phyloP scores from a whole-genome alignment of 2,797 vertebrate genomes.

The Myotis daubentonii region DNA sequence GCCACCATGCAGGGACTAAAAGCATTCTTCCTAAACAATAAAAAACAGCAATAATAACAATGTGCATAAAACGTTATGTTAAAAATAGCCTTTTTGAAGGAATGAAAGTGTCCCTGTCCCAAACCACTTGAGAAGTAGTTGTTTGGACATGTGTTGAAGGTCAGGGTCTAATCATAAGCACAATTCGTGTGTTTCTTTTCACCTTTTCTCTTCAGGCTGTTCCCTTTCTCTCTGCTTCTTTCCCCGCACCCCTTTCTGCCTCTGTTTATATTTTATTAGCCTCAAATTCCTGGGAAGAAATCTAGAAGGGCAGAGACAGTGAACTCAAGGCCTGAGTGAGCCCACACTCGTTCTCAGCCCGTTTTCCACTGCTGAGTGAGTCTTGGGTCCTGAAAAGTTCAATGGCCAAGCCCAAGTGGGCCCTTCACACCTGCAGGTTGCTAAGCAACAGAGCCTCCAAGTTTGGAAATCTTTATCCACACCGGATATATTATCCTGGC shows the following conservation, averaged over 20 bases:
- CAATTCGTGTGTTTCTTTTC: neutral
- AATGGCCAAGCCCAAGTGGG: slow-evolving; percentile 51
- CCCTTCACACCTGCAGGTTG: slow-evolving; percentile 78
- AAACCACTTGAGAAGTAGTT: slow-evolving; percentile 27
- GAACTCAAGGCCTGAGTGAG: neutral
- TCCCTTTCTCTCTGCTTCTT: neutral
- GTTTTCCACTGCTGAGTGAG: neutral
- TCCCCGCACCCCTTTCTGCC: neutral
- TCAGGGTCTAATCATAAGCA: neutral
- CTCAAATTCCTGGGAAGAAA: slow-evolving; percentile 31
- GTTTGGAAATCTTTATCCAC: slow-evolving; percentile 82
- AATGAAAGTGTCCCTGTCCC: slow-evolving; percentile 40
- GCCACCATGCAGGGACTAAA: neutral
- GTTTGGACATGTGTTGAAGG: neutral
- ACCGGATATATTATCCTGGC: slow-evolving; percentile 81
- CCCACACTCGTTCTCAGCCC: neutral
- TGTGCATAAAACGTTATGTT: neutral
- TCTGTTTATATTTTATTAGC: neutral
- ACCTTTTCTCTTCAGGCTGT: neutral
- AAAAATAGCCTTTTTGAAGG: slow-evolving; percentile 56
- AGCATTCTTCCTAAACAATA: slow-evolving; percentile 29
- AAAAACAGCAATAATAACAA: slow-evolving; percentile 7
- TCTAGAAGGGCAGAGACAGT: neutral
- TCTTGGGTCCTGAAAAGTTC: slow-evolving; percentile 10
- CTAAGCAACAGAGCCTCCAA: slow-evolving; percentile 83